phyloP scores from a whole-genome alignment of 2,888 invertebrate genomes.

The Aphidoletes aphidimyza region DNA sequence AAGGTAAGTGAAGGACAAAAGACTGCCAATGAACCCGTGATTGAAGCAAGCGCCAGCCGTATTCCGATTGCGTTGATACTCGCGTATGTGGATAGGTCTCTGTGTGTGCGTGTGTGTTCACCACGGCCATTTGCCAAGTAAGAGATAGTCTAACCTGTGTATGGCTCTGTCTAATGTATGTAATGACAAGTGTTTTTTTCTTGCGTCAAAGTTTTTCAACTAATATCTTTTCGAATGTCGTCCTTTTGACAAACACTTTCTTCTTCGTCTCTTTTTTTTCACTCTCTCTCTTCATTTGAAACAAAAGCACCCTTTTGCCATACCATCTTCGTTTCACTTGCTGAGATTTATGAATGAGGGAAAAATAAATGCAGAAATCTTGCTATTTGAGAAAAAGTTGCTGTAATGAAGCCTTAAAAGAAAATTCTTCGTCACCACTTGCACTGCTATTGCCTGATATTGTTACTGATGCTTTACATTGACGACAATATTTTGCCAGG shows the following conservation, averaged over 20 bases:
- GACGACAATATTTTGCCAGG: slow-evolving; percentile 30
- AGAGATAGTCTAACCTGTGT: background rate
- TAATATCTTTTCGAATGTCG: slow-evolving; percentile 31
- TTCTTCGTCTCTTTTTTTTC: background rate
- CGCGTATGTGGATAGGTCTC: no score
- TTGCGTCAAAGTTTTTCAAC: background rate
- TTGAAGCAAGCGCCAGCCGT: no score
- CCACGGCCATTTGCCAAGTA: no score
- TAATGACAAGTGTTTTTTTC: slow-evolving; percentile 19
- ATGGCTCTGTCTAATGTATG: background rate
- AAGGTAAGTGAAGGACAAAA: no score
- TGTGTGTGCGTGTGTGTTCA: background rate
- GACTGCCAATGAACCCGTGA: no score
- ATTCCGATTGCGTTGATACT: no score
- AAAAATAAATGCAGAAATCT: slow-evolving; percentile 21
- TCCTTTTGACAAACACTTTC: background rate
- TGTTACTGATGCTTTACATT: background rate
- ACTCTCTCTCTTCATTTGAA: background rate
- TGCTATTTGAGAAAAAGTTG: slow-evolving; percentile 13
- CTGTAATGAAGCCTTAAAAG: slow-evolving; percentile 26
- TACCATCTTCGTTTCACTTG: background rate
- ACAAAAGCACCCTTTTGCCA: background rate
- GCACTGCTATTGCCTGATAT: slow-evolving; percentile 24
- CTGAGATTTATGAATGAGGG: slow-evolving; percentile 26
- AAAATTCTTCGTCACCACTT: slow-evolving; percentile 18